phyloP scores from a whole-genome alignment of 2,797 vertebrate genomes.

The Carduelis carduelis region DNA sequence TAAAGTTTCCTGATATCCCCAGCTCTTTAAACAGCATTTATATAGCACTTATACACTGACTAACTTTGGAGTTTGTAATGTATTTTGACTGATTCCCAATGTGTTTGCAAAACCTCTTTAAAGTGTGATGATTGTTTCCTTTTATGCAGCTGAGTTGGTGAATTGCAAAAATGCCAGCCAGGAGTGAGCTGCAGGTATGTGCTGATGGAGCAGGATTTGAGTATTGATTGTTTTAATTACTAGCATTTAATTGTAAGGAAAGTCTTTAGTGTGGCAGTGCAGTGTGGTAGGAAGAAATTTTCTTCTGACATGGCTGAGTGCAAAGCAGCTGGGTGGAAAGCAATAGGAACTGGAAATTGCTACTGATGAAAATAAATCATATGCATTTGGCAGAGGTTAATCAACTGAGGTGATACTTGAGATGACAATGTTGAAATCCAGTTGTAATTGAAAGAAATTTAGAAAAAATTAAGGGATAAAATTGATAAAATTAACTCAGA shows the following conservation, averaged over 20 bases:
- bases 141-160: neutral
- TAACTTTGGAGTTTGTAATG: neutral
- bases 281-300: neutral
- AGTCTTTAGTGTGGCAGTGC: neutral
- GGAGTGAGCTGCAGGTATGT: constrained; percentile 69
- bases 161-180: constrained; percentile 67
- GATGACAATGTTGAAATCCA: neutral
- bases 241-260: neutral
- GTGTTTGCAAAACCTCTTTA: neutral
- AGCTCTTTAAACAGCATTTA: neutral
- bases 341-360: neutral
- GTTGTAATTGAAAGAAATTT: neutral
- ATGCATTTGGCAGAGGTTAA: neutral
- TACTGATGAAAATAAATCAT: neutral
- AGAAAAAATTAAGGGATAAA: neutral
- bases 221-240: neutral
- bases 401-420: neutral
- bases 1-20: neutral
- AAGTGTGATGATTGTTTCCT: neutral
- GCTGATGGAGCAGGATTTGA: neutral
- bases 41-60: neutral
- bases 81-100: neutral
- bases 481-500: neutral
- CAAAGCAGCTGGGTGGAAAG: neutral
- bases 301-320: neutral